A percentile compares a stretch with the other conserved stretches of the same genome.
phyloP scores from a whole-genome alignment of 2,113 vertebrate genomes.

The Prionailurus bengalensis region DNA sequence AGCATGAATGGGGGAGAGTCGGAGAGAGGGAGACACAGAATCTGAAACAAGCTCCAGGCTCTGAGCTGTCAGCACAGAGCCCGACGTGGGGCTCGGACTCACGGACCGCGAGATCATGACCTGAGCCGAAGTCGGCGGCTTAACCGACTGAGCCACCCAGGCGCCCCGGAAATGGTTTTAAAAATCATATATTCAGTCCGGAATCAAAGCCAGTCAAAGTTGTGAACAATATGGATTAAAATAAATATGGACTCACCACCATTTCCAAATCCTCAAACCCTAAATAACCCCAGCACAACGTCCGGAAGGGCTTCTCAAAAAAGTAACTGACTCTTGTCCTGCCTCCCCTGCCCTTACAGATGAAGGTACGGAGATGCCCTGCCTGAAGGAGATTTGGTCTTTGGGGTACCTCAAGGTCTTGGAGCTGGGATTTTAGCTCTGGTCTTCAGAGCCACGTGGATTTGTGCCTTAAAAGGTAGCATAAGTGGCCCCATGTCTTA shows the following conservation, averaged over 20 bases:
- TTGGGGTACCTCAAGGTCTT: neutral
- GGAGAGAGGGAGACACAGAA: too few relatives aligned
- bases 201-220: constrained; percentile 17
- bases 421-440: neutral
- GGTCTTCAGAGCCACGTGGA: neutral
- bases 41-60: too few relatives aligned
- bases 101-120: too few relatives aligned
- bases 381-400: neutral
- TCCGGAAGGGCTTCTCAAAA: neutral
- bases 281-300: neutral
- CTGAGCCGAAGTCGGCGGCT: too few relatives aligned
- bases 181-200: neutral
- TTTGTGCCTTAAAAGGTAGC: neutral
- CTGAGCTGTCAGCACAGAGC: too few relatives aligned
- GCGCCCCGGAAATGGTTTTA: neutral
- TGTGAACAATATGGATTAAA: neutral
- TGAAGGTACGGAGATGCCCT: too few relatives aligned
- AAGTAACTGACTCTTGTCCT: neutral
- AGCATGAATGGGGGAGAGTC: too few relatives aligned
- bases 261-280: neutral
- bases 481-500: neutral
- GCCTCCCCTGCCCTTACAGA: neutral
- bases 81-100: too few relatives aligned
- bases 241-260: neutral
- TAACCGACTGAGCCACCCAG: too few relatives aligned